These are phyloP conservation scores for Sebastes diploproa DNA, from an alignment of 2,797 vertebrate genomes.

Conservation along the genomic window DNA sequence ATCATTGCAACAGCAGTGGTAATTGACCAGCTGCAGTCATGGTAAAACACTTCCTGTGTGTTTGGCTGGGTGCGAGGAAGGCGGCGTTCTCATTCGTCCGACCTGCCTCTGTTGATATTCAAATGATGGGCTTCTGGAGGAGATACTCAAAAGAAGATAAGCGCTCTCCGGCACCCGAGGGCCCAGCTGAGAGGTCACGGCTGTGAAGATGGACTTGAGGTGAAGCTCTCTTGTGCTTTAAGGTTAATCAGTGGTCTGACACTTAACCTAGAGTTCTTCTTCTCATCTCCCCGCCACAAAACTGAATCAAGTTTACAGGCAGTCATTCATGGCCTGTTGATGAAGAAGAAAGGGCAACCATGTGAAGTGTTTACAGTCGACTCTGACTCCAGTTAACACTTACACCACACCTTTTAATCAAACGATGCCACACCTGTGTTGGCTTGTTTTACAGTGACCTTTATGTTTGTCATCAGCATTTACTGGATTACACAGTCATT, in stretches of 20 bases:
- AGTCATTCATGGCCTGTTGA: neutral
- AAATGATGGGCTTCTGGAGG: conserved; percentile 58
- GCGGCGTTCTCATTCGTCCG: conserved; percentile 24
- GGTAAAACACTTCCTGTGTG: conserved; percentile 68
- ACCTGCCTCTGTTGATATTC: conserved; percentile 64
- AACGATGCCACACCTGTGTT: conserved; percentile 32
- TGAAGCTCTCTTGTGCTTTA: conserved; percentile 56
- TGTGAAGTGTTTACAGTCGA: conserved; percentile 15
- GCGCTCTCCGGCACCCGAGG: conserved; percentile 30
- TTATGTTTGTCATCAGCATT: conserved; percentile 10
- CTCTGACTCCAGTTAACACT: conserved; percentile 12
- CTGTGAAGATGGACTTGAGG: conserved; percentile 46
- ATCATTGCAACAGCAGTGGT: conserved; percentile 70
- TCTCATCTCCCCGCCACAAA: conserved; percentile 18
- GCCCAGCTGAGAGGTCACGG: conserved; percentile 56
- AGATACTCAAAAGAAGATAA: conserved; percentile 48
- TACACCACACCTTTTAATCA: conserved; percentile 43
- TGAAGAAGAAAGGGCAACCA: conserved; percentile 5
- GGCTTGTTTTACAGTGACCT: conserved; percentile 12
- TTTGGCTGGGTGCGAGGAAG: conserved; percentile 42
- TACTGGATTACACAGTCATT: neutral
- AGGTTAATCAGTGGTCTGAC: conserved; percentile 51
- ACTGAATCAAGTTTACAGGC: conserved; percentile 8
- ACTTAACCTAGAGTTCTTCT: conserved; percentile 27
- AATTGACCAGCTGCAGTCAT: conserved; percentile 77